Percentiles rank a stretch among this genome's conserved stretches.
phyloP scores from a whole-genome alignment of 23 tunicate species.

The Botrylloides violaceus region DNA sequence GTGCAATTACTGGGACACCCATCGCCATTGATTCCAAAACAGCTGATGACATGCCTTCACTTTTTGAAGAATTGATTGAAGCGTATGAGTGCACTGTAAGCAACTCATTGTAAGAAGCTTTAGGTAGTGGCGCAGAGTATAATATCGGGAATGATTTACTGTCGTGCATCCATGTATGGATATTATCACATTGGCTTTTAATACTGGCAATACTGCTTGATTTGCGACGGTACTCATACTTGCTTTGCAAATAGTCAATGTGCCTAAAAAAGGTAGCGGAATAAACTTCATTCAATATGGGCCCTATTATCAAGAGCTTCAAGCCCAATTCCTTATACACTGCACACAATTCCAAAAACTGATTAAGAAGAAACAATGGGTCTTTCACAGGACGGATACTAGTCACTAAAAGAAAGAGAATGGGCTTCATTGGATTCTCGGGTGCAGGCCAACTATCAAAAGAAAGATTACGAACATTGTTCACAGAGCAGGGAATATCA shows the following conservation, averaged over 20 bases:
- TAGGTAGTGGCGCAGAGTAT: constrained; percentile 37
- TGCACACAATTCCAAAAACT: background rate
- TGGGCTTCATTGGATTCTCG: too few relatives aligned
- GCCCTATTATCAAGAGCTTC: constrained; percentile 65
- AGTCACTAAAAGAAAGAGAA: constrained; percentile 5
- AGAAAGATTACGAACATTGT: background rate
- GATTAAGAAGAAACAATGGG: constrained; percentile 52
- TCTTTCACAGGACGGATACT: constrained; percentile 77
- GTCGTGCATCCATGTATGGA: constrained; percentile 30
- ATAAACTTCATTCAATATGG: constrained; percentile 33
- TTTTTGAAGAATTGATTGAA: constrained; percentile 46
- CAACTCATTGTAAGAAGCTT: constrained; percentile 3
- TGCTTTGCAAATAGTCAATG: background rate
- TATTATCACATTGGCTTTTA: constrained; percentile 9
- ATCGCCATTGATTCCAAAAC: constrained; percentile 72
- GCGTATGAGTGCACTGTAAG: constrained; percentile 23
- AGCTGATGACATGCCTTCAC: constrained; percentile 82
- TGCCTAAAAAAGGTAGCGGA: constrained; percentile 8
- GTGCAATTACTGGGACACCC: constrained; percentile 55
- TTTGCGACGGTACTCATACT: constrained; percentile 5
- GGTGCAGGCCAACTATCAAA: too few relatives aligned
- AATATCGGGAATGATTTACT: constrained; percentile 22
- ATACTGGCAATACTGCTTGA: too few relatives aligned
- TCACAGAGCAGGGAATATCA: background rate
- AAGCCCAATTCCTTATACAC: constrained; percentile 2